A percentile compares a stretch with the other conserved stretches of the same genome.
Conservation (phyloP, 2,113 vertebrate species). For the Pimephales promelas region DNA sequence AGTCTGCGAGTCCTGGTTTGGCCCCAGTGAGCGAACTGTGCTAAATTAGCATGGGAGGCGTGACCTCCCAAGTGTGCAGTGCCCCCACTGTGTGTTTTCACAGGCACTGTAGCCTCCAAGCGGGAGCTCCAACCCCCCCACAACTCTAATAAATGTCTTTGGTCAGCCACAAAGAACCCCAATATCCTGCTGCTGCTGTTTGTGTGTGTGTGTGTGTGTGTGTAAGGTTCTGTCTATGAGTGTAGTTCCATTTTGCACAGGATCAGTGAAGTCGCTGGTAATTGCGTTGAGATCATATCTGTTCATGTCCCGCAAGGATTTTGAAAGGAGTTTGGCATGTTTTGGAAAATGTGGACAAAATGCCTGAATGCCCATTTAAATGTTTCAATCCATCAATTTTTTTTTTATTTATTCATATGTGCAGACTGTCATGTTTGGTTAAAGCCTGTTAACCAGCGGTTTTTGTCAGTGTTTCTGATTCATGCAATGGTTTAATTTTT, state of each 20-base stretch:
- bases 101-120: constrained; percentile 46
- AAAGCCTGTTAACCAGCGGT: neutral
- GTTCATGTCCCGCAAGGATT: constrained; percentile 21
- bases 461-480: neutral
- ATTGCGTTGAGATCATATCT: constrained; percentile 17
- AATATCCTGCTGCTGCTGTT: constrained; percentile 56
- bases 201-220: constrained; percentile 30
- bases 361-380: neutral
- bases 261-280: constrained; percentile 21
- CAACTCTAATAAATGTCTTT: constrained; percentile 63
- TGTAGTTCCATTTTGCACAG: constrained; percentile 44
- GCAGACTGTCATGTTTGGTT: neutral
- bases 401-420: neutral
- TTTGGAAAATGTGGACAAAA: constrained; percentile 22
- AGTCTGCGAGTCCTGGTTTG: constrained; percentile 8
- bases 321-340: neutral
- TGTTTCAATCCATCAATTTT: neutral
- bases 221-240: constrained; percentile 20
- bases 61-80: constrained; percentile 55
- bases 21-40: constrained; percentile 32
- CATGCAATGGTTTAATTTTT: neutral
- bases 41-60: constrained; percentile 59
- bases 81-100: constrained; percentile 59
- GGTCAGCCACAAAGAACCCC: constrained; percentile 58
- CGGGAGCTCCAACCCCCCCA: constrained; percentile 36